phyloP scores from a whole-genome alignment of 2,113 vertebrate genomes.

The Thomomys bottae region DNA sequence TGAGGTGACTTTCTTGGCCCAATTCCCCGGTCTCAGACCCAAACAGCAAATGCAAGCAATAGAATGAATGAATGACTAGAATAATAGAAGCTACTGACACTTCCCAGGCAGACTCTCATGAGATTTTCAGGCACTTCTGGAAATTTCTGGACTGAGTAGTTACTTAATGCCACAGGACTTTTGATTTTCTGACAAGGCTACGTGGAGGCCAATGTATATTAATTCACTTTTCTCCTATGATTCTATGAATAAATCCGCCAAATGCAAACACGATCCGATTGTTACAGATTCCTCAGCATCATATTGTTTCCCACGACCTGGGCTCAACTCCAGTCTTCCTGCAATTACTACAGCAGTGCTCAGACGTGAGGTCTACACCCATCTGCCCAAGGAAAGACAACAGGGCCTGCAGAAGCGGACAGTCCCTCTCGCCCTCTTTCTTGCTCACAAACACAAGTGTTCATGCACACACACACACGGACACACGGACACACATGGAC shows the following conservation, averaged over 20 bases:
- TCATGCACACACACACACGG: no score
- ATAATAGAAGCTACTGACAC: background rate
- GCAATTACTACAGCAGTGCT: background rate
- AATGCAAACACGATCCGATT: background rate
- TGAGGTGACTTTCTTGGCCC: background rate
- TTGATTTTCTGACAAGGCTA: background rate
- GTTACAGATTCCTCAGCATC: background rate
- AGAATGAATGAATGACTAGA: background rate
- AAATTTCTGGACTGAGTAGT: background rate
- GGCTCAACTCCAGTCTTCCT: background rate
- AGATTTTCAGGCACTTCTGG: background rate
- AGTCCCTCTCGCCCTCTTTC: background rate
- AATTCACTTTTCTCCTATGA: background rate
- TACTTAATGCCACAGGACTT: background rate
- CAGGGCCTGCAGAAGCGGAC: background rate
- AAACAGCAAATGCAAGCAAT: background rate
- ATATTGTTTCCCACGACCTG: background rate
- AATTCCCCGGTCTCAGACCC: background rate
- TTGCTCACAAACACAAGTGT: no score
- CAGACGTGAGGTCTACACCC: background rate
- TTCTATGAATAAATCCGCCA: background rate
- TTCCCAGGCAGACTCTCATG: constrained; percentile 4
- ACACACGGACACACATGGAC: rapidly evolving
- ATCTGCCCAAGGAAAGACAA: background rate
- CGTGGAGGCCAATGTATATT: background rate